phyloP scores from a whole-genome alignment of 1,140 invertebrate genomes.

The Anastatus disparis region DNA sequence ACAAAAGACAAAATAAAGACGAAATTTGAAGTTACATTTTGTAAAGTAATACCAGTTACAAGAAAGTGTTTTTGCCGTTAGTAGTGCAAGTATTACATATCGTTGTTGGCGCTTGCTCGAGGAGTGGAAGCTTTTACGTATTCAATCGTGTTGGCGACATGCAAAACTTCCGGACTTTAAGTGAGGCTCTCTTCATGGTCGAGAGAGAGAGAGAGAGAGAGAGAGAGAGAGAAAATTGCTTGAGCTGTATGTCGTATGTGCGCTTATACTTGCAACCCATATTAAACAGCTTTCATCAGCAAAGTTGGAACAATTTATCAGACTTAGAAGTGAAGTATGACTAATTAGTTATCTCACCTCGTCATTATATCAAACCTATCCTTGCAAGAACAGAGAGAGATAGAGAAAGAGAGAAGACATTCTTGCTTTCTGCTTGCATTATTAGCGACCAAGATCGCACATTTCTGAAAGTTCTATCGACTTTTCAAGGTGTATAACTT shows the following conservation, averaged over 20 bases:
- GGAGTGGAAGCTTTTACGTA: conserved; percentile 39
- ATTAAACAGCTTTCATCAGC: conserved; percentile 58
- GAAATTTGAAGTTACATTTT: too few relatives aligned
- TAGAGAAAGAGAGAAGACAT: too few relatives aligned
- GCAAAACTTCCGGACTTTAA: conserved; percentile 39
- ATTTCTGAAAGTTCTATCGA: neutral
- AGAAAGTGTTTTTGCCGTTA: too few relatives aligned
- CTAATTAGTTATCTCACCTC: conserved; percentile 59
- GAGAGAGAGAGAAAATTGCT: conserved; percentile 48
- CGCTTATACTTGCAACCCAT: conserved; percentile 46
- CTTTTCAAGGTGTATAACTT: conserved; percentile 9
- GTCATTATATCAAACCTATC: conserved; percentile 47
- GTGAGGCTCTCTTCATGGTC: neutral
- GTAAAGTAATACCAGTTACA: too few relatives aligned
- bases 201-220: too few relatives aligned
- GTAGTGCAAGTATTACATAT: too few relatives aligned
- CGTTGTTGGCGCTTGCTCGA: too few relatives aligned
- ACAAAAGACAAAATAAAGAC: too few relatives aligned
- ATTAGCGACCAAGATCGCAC: neutral
- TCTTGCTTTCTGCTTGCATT: neutral
- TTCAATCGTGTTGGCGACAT: conserved; percentile 50
- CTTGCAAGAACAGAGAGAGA: too few relatives aligned
- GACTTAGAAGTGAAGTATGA: conserved; percentile 59
- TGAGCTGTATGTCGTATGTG: too few relatives aligned
- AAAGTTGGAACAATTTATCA: conserved; percentile 61